Percentiles rank a stretch among this genome's conserved stretches.
Conservation (phyloP, 2,888 invertebrate species). For the Parascotia fuliginaria region DNA sequence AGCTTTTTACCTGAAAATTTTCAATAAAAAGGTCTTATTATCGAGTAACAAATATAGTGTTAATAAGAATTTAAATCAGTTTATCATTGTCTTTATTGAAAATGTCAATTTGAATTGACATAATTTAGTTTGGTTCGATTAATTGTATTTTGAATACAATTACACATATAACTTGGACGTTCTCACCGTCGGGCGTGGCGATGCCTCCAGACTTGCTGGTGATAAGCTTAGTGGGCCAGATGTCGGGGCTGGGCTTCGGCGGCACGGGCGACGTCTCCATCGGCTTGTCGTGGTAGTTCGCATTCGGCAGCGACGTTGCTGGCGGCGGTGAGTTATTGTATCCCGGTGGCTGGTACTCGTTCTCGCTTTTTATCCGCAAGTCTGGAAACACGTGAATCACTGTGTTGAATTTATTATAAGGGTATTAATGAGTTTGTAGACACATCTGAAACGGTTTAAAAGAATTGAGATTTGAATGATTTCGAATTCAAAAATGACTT, state of each 20-base stretch:
- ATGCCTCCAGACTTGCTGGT: conserved; percentile 92
- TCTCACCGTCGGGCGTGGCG: conserved; percentile 93
- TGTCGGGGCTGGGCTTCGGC: conserved; percentile 86
- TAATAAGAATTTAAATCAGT: too few species aligned
- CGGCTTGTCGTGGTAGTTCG: conserved; percentile 78
- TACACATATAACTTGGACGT: not conserved
- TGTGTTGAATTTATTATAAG: conserved; percentile 20
- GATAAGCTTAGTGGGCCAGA: conserved; percentile 87
- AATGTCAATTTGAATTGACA: too few species aligned
- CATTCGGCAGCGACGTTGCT: conserved; percentile 79
- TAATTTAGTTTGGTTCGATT: too few species aligned
- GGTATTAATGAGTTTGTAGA: conserved; percentile 6
- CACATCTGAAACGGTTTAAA: not conserved
- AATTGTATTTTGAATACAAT: not conserved
- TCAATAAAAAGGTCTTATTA: not conserved
- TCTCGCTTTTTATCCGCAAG: conserved; percentile 91
- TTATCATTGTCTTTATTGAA: too few species aligned
- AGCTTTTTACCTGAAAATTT: conserved; percentile 92
- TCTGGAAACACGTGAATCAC: conserved; percentile 79
- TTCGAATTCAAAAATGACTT: too few species aligned
- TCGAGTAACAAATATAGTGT: too few species aligned
- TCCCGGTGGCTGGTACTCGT: conserved; percentile 80
- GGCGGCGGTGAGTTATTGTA: conserved; percentile 87
- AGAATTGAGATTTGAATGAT: too few species aligned
- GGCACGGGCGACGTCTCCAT: conserved; percentile 82